phyloP scores from a whole-genome alignment of 2,797 vertebrate species.

The Tragelaphus eurycerus region DNA sequence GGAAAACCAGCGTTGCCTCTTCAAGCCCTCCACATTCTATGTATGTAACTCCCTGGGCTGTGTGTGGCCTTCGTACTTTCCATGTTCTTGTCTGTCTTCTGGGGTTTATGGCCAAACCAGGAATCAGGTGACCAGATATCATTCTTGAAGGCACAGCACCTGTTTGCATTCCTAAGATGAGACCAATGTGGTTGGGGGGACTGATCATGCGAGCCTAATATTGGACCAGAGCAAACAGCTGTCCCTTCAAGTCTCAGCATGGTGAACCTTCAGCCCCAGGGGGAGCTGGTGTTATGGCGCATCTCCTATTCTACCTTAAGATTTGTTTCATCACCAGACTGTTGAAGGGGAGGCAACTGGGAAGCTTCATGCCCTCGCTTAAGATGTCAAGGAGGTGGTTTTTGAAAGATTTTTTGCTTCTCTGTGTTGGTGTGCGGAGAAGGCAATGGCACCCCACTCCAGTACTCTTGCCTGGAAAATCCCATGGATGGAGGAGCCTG shows the following conservation, averaged over 20 bases:
- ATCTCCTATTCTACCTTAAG: neutral
- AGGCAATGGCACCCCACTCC: too few relatives aligned
- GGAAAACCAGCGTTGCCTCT: neutral
- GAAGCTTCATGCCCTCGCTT: neutral
- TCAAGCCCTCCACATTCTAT: neutral
- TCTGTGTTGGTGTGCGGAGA: neutral
- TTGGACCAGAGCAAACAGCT: neutral
- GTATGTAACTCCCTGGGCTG: neutral
- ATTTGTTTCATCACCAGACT: neutral
- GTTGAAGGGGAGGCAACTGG: neutral
- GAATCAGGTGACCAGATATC: neutral
- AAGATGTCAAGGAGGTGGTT: neutral
- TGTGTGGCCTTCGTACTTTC: neutral
- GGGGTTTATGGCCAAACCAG: neutral
- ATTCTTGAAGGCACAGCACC: neutral
- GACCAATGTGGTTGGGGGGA: fast-evolving
- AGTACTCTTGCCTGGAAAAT: too few relatives aligned
- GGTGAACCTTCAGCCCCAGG: neutral
- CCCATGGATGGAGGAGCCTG: too few relatives aligned
- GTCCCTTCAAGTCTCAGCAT: neutral
- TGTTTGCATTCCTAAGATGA: neutral
- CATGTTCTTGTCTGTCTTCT: neutral
- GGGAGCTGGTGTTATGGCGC: neutral
- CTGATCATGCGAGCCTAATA: neutral
- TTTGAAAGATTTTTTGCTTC: neutral